These are phyloP conservation scores for Riptortus pedestris DNA, from an alignment of 1,140 invertebrate species.

Conservation along the genomic window DNA sequence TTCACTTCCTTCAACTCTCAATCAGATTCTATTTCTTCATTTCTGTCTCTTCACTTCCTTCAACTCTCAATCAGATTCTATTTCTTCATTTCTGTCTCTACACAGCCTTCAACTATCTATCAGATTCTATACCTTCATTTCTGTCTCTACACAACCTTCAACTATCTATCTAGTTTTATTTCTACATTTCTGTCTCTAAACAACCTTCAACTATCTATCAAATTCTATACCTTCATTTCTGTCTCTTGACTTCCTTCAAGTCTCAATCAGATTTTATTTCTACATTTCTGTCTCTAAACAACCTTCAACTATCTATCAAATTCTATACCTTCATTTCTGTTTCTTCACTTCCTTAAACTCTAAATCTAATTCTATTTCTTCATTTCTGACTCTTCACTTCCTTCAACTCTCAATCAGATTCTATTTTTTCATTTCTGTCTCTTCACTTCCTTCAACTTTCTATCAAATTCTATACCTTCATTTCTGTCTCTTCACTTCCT, in stretches of 20 bases:
- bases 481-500: no score
- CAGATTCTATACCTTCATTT: no score
- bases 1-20: neutral
- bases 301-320: neutral
- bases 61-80: neutral
- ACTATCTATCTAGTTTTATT: neutral
- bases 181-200: neutral
- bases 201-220: neutral
- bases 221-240: neutral
- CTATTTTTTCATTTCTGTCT: neutral
- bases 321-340: neutral
- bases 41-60: neutral
- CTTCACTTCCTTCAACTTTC: neutral
- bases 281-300: neutral
- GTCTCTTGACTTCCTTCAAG: neutral
- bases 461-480: neutral
- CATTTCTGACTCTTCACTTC: neutral
- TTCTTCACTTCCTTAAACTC: neutral
- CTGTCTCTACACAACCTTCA: neutral
- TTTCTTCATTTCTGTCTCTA: neutral
- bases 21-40: no score
- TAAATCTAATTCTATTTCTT: neutral
- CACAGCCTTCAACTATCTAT: no score
- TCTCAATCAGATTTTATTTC: neutral
- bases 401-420: no score